phyloP scores from a whole-genome alignment of 2,888 invertebrate genomes.

The Taenaris catops region DNA sequence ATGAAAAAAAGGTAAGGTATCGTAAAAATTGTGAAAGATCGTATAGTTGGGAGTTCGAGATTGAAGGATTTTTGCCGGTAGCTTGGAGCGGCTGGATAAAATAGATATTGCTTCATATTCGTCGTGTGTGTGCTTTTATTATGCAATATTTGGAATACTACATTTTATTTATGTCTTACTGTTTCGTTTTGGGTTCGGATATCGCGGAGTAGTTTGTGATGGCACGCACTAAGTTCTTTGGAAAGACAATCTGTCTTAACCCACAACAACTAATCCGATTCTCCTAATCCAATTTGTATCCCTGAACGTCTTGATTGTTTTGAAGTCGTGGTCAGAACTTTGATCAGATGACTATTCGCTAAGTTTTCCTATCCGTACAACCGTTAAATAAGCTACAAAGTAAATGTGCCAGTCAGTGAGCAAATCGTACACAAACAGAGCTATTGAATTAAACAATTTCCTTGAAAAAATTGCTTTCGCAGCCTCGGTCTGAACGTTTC shows the following conservation, averaged over 20 bases:
- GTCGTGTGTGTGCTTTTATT: no score
- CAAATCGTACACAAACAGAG: slow-evolving; percentile 7
- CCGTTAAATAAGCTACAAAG: slow-evolving; percentile 10
- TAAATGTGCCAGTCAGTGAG: slow-evolving; percentile 5
- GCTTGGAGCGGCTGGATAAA: slow-evolving; percentile 34
- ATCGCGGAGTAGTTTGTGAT: slow-evolving; percentile 9
- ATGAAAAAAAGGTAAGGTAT: slow-evolving; percentile 26
- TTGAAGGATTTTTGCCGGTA: slow-evolving; percentile 36
- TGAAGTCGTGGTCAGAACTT: slow-evolving; percentile 55
- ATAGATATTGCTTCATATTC: slow-evolving; percentile 22
- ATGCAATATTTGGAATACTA: no score
- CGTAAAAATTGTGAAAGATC: slow-evolving; percentile 39
- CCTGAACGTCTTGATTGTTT: slow-evolving; percentile 59
- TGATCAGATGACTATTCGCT: slow-evolving; percentile 33
- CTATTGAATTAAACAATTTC: slow-evolving; percentile 18
- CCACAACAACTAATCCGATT: slow-evolving; percentile 29
- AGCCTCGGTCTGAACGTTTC: slow-evolving; percentile 18
- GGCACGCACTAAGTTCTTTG: slow-evolving; percentile 7
- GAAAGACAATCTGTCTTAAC: slow-evolving; percentile 34
- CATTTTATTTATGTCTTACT: no score
- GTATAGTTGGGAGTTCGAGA: slow-evolving; percentile 34
- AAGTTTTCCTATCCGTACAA: slow-evolving; percentile 33
- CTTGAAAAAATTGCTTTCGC: slow-evolving; percentile 16
- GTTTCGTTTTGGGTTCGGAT: no score
- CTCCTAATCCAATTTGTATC: slow-evolving; percentile 49